These are phyloP conservation scores for Gyps fulvus DNA, from an alignment of 2,113 vertebrate genomes.

Conservation along the genomic window DNA sequence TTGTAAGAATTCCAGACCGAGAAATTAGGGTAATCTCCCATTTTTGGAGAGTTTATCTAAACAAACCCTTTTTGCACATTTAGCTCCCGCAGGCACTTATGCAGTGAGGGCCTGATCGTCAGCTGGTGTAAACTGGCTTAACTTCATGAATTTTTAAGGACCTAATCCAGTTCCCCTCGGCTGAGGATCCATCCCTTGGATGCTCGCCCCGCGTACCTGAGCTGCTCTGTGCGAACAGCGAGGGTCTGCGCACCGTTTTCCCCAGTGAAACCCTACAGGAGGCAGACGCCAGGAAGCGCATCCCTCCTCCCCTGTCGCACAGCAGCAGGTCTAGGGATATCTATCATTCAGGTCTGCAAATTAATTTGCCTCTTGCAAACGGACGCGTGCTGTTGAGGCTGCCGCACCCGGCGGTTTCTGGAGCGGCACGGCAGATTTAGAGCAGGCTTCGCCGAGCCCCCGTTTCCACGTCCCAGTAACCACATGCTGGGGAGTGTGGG, in stretches of 20 bases:
- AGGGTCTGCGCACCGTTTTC: rapidly evolving
- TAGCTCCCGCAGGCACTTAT: background rate
- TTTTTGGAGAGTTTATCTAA: background rate
- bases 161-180: background rate
- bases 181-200: background rate
- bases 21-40: background rate
- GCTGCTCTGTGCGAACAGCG: background rate
- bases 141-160: background rate
- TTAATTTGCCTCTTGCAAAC: background rate
- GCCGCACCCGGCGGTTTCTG: rapidly evolving
- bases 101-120: background rate
- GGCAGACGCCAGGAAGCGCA: background rate
- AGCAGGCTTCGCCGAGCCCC: background rate
- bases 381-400: background rate
- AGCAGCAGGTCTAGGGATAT: background rate
- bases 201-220: background rate
- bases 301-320: background rate
- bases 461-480: background rate
- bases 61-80: background rate
- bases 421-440: background rate
- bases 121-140: background rate
- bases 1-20: background rate
- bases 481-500: conserved; percentile 68
- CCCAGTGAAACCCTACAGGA: background rate
- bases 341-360: background rate